A percentile compares a stretch with the other conserved stretches of the same genome.
Conservation (phyloP, 2,888 invertebrate species). For the Geotrupes spiniger region DNA sequence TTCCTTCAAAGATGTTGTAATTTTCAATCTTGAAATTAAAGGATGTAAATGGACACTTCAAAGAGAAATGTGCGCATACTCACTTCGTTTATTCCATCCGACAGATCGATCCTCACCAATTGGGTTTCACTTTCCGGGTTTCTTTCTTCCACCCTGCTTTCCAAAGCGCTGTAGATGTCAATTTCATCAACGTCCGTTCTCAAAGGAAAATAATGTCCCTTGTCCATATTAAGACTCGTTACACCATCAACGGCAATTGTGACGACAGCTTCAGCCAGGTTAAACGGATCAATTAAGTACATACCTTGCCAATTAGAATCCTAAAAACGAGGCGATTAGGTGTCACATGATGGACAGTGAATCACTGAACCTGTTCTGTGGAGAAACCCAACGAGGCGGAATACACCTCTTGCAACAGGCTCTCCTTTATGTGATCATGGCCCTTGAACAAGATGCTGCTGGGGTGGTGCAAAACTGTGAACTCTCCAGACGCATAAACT, state of each 20-base stretch:
- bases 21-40: constrained; percentile 46
- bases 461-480: constrained; percentile 67
- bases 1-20: constrained; percentile 43
- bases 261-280: constrained; percentile 69
- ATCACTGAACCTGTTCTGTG: constrained; percentile 60
- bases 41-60: constrained; percentile 1
- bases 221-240: constrained; percentile 53
- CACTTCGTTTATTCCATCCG: constrained; percentile 51
- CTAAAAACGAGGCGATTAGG: constrained; percentile 41
- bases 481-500: constrained; percentile 55
- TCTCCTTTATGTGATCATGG: constrained; percentile 60
- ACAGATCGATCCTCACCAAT: constrained; percentile 63
- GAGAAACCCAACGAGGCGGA: constrained; percentile 71
- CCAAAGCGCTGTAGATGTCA: constrained; percentile 58
- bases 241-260: constrained; percentile 70
- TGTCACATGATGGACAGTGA: not conserved
- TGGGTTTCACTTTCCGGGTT: constrained; percentile 60
- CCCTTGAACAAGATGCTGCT: constrained; percentile 67
- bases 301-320: constrained; percentile 69
- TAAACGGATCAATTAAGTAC: constrained; percentile 66
- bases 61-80: not conserved
- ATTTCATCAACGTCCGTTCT: constrained; percentile 62
- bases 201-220: constrained; percentile 58
- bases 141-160: constrained; percentile 59
- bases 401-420: constrained; percentile 66